phyloP scores from a whole-genome alignment of 2,797 vertebrate genomes.

The Loriculus beryllinus region DNA sequence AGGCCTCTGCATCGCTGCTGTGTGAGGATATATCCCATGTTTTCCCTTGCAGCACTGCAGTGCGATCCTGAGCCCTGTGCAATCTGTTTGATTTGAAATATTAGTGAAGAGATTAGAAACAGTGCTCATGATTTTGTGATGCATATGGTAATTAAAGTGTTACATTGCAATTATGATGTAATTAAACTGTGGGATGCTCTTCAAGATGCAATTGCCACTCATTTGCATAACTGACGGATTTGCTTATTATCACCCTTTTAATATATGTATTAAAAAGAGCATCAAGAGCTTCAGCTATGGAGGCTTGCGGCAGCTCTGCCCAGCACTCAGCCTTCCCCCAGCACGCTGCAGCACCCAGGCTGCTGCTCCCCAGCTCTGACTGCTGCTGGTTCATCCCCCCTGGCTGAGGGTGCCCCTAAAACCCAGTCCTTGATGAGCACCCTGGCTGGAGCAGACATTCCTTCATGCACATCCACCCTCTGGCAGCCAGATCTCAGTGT shows the following conservation, averaged over 20 bases:
- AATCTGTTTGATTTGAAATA: constrained; percentile 61
- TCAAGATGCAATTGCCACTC: constrained; percentile 66
- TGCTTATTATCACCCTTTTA: constrained; percentile 68
- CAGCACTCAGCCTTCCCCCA: neutral
- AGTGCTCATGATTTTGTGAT: constrained; percentile 61
- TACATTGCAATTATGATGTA: constrained; percentile 72
- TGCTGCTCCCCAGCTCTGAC: neutral
- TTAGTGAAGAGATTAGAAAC: constrained; percentile 55
- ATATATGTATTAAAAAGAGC: constrained; percentile 59
- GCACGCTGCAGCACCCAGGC: neutral
- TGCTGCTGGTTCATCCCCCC: neutral
- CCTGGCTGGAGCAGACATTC: accelerated
- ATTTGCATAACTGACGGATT: constrained; percentile 67
- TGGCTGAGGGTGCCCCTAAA: accelerated
- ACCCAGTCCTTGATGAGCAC: neutral
- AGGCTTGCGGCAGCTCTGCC: neutral
- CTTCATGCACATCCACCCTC: neutral
- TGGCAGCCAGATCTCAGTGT: neutral
- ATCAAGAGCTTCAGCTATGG: neutral
- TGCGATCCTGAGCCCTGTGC: neutral
- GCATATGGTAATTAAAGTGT: constrained; percentile 68
- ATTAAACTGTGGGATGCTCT: constrained; percentile 71
- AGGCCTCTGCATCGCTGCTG: accelerated
- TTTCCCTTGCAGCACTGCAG: neutral
- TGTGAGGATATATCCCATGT: accelerated